Base-by-base conservation (phyloP, 2,888 invertebrate genomes). In the Emmelina monodactyla region DNA sequence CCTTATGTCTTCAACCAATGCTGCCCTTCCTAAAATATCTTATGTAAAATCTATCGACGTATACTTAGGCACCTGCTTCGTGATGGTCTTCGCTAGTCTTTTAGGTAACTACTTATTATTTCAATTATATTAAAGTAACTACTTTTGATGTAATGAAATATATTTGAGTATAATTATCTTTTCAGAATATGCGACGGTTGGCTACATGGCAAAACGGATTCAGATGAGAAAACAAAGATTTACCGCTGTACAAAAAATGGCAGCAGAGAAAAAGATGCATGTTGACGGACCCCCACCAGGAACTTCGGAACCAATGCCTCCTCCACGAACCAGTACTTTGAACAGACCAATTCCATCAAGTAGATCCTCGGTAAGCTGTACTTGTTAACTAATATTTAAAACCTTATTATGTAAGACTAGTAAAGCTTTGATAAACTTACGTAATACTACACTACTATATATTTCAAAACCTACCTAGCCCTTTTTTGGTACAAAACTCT, bases 31-130 rank as follows among this genome's bases (percentile, higher is more conserved):
- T 55, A 95, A 98, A 84, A 96, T 97, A 69, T 95, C 95, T 47
- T 97, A 97, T 82, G 94, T 97, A 78, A 97, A 97, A 79, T 94
- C 94, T 57, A 97, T 97, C 75, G 97, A 97, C 81, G 94, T 97
- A 56, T 97, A 95, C 81, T 83, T 96, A 81, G 95, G 95, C 65
- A 95, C 95, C 65, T 96, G 95, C 84, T 97, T 97, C 91, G 93
- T 97, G 66, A 97, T 97, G 96, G 97, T 97, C 71, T 97, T 97
- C 85, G 96, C 96, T 56, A 95, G 95, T 72, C 85, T 97, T 64
- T 83, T 97, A 83, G 94, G 94, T 93, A 85, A 87, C 46, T 38
- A 39, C 4, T 25, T 37, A 16, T 13, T 16, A n/a, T 5, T 19
- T 6, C 5, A 19, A 19, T 6, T 19, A 6, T 19, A 5, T 6